Evolutionary conservation across 2,888 invertebrate genomes (phyloP).

Genomic region (Lysandra coridon): DNA sequence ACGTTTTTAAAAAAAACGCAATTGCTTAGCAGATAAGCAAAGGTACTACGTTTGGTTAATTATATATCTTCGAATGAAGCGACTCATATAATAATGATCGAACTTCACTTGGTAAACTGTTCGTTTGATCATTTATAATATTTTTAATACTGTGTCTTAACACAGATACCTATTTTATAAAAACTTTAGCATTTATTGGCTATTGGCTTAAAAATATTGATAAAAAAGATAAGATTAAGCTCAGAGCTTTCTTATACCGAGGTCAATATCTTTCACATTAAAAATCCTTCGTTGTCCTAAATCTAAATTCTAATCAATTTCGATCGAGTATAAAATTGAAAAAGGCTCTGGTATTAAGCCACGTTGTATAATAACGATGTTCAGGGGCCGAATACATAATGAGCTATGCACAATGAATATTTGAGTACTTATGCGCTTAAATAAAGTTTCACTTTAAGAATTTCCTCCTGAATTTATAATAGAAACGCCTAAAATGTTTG

Average conservation of each 20-base stretch:
- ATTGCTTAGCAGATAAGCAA: too few relatives aligned
- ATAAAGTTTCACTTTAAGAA: constrained; percentile 29
- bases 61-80: too few relatives aligned
- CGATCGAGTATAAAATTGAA: constrained; percentile 32
- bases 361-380: constrained; percentile 38
- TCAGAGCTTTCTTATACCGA: neutral
- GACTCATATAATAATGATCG: too few relatives aligned
- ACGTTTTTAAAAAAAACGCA: too few relatives aligned
- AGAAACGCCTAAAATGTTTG: neutral
- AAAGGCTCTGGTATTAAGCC: constrained; percentile 37
- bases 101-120: too few relatives aligned
- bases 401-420: constrained; percentile 39
- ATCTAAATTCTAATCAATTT: constrained; percentile 26
- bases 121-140: too few relatives aligned
- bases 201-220: neutral
- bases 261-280: neutral
- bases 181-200: neutral
- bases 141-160: neutral
- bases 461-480: constrained; percentile 12
- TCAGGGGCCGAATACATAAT: constrained; percentile 38
- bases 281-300: neutral
- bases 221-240: neutral
- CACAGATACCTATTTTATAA: neutral
- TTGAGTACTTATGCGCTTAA: constrained; percentile 40
- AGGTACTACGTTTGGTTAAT: too few relatives aligned